Evolutionary conservation across 2,888 invertebrate species (phyloP), one percentile per base, ranked within the genome.

Genomic region (Drosophila sordidapex): DNA sequence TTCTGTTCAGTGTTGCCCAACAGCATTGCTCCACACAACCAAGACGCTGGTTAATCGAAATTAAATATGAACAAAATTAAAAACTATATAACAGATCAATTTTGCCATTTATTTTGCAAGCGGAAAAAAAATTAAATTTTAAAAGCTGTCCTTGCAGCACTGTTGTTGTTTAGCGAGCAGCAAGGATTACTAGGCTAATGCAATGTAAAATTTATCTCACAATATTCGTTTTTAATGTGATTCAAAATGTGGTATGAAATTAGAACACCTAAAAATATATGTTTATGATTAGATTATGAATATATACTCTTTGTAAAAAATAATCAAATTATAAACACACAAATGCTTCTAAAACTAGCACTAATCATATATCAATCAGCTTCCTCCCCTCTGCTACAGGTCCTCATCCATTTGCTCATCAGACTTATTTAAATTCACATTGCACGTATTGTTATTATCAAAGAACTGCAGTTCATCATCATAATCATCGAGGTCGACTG

Each of bases 351-450:
- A 57, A 78, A 10, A 51, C 64, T 76, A 74, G 51, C 49, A 57
- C 46, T 75, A 54, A 69, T 58, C 65, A 57, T 54, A 46, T 49
- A 38, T 33, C 57, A 52, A 46, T 46, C 46, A 43, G 21, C 43
- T 51, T 18, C 49, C 35, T 46, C 53, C 35, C 60, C 64, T 65
- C 48, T 64, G 76, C 89, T 90, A 83, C 72, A 90, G 73, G 56
- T 87, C 93, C 67, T 93, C 91, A 82, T 94, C 93, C 86, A 93
- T 90, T 72, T 89, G 89, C 65, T 90, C 87, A 66, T 90, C 87
- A 87, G 87, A 88, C 81, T 91, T 91, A 77, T 94, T 93, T 68
- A 93, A 92, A 87, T 94, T 93, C 80, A 94, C 92, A 85, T 93
- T 93, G 78, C 89, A 93, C 72, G 87, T 92, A 64, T 93, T 93